These are phyloP conservation scores for Sycophila texana DNA, from an alignment of 2,888 invertebrate genomes.

Conservation along the genomic window DNA sequence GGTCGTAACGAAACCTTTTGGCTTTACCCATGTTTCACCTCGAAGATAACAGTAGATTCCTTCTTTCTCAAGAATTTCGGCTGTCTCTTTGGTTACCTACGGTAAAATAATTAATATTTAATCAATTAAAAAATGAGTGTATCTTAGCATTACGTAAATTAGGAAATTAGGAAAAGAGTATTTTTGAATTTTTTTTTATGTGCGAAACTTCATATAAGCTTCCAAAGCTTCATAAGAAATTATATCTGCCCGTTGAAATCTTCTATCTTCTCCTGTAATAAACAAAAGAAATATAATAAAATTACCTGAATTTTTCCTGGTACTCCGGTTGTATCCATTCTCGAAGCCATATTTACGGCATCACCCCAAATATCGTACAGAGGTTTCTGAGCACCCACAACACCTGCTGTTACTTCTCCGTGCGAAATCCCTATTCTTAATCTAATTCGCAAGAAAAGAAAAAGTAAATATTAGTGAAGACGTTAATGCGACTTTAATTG, in stretches of 20 bases:
- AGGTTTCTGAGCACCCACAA: slow-evolving; percentile 95
- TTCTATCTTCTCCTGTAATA: too few relatives aligned
- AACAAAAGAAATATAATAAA: too few relatives aligned
- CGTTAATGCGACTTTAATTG: too few relatives aligned
- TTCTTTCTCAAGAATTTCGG: slow-evolving; percentile 81
- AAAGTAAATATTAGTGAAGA: too few relatives aligned
- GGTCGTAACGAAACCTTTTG: slow-evolving; percentile 82
- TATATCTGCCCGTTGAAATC: too few relatives aligned
- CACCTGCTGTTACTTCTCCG: slow-evolving; percentile 94
- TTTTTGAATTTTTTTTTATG: too few relatives aligned
- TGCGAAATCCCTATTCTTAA: slow-evolving; percentile 86
- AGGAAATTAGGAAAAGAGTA: too few relatives aligned
- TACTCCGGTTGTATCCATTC: slow-evolving; percentile 95
- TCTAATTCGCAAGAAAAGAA: slow-evolving; percentile 57
- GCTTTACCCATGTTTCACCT: slow-evolving; percentile 85
- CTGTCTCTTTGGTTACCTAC: slow-evolving; percentile 85
- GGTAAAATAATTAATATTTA: not conserved
- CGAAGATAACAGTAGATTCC: slow-evolving; percentile 83
- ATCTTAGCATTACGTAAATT: too few relatives aligned
- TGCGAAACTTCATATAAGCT: too few relatives aligned
- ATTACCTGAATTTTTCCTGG: slow-evolving; percentile 88
- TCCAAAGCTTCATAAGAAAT: too few relatives aligned
- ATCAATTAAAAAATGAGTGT: slow-evolving; percentile 10
- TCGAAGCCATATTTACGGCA: slow-evolving; percentile 96
- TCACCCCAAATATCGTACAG: slow-evolving; percentile 98